Conservation (phyloP, 2,113 vertebrate genomes). For the Seriola dumerili region DNA sequence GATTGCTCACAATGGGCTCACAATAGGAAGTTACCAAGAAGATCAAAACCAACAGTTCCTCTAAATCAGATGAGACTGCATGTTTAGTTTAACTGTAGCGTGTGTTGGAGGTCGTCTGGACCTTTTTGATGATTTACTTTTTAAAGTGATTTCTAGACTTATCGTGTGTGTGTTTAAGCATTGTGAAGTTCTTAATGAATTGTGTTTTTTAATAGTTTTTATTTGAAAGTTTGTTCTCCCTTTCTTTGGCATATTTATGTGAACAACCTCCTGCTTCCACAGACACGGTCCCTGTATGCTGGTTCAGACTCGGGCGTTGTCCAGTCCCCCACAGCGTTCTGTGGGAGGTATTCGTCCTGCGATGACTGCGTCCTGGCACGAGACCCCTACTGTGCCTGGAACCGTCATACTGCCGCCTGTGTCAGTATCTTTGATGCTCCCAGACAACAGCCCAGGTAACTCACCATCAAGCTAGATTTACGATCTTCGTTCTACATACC, state of each 20-base stretch:
- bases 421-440: slow-evolving; percentile 78
- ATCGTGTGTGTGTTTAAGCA: neutral
- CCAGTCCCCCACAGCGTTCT: slow-evolving; percentile 93
- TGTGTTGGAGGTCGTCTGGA: slow-evolving; percentile 3
- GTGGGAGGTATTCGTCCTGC: slow-evolving; percentile 89
- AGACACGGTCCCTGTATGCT: slow-evolving; percentile 91
- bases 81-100: neutral
- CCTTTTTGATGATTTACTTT: neutral
- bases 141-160: neutral
- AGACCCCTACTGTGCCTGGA: slow-evolving; percentile 97
- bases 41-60: slow-evolving; percentile 1
- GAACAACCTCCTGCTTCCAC: slow-evolving; percentile 31
- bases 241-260: neutral
- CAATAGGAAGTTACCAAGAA: neutral
- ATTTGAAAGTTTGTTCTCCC: neutral
- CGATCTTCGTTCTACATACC: slow-evolving; percentile 1
- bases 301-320: slow-evolving; percentile 93
- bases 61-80: neutral
- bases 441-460: slow-evolving; percentile 58
- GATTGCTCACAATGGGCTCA: neutral
- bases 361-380: slow-evolving; percentile 92
- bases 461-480: neutral
- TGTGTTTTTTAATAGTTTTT: neutral
- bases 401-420: slow-evolving; percentile 78
- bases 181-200: neutral